These are phyloP conservation scores for Astyanax mexicanus DNA, from an alignment of 2,797 vertebrate genomes.

Conservation along the genomic window DNA sequence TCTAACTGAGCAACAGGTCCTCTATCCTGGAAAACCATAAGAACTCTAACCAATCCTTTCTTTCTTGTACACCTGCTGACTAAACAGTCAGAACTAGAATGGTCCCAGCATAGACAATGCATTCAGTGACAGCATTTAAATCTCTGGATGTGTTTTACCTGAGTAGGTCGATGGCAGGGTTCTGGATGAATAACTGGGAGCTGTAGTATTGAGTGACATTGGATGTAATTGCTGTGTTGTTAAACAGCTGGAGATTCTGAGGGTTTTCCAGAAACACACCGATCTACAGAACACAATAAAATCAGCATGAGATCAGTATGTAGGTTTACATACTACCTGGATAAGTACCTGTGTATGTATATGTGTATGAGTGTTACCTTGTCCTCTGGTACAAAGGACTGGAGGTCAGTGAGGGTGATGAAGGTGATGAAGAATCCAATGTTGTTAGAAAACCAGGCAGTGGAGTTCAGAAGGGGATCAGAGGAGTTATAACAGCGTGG, in stretches of 20 bases:
- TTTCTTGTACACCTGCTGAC: no score
- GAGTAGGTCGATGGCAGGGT: conserved; percentile 53
- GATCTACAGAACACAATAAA: conserved; percentile 56
- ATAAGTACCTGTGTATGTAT: not conserved
- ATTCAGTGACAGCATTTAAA: no score
- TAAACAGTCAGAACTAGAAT: no score
- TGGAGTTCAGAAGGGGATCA: conserved; percentile 69
- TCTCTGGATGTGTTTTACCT: not conserved
- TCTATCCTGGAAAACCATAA: no score
- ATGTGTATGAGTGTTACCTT: conserved; percentile 53
- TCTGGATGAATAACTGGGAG: conserved; percentile 53
- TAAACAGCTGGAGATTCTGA: conserved; percentile 74
- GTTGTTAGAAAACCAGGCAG: conserved; percentile 71
- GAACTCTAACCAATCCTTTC: no score
- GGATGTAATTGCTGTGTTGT: conserved; percentile 54
- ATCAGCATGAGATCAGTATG: not conserved
- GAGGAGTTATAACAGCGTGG: conserved; percentile 67
- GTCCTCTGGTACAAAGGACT: conserved; percentile 57
- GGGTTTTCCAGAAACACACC: conserved; percentile 63
- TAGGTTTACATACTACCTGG: not conserved
- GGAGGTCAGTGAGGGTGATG: conserved; percentile 65
- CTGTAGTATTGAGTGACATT: conserved; percentile 63
- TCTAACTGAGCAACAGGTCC: no score
- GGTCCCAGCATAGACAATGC: no score
- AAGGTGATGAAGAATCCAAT: conserved; percentile 70